Evolutionary conservation across 2,888 invertebrate species (phyloP).

Genomic region (Spisula solida): DNA sequence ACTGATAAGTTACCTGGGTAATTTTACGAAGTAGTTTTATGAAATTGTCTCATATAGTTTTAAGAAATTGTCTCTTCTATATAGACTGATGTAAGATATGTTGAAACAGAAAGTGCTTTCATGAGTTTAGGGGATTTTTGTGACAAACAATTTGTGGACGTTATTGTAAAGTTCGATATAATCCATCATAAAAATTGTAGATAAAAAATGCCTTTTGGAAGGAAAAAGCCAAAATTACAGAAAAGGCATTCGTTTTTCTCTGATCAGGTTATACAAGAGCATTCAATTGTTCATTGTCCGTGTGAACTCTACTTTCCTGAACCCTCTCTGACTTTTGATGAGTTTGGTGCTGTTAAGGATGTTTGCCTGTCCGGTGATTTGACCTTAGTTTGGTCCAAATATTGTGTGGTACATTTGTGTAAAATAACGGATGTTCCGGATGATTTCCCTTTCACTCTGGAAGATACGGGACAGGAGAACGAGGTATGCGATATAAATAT

Average conservation of each 20-base stretch:
- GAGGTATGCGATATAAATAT: slow-evolving; percentile 45
- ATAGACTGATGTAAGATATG: too few species aligned
- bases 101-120: too few species aligned
- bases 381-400: slow-evolving; percentile 47
- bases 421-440: slow-evolving; percentile 37
- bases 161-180: too few species aligned
- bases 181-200: too few species aligned
- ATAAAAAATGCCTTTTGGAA: slow-evolving; percentile 7
- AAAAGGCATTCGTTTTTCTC: slow-evolving; percentile 54
- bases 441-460: slow-evolving; percentile 35
- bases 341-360: slow-evolving; percentile 51
- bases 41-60: too few species aligned
- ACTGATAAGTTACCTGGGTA: too few species aligned
- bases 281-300: slow-evolving; percentile 49
- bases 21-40: too few species aligned
- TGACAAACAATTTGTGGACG: too few species aligned
- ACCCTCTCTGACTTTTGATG: slow-evolving; percentile 54
- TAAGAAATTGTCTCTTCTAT: too few species aligned
- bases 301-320: slow-evolving; percentile 64
- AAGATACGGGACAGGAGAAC: slow-evolving; percentile 60
- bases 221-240: not conserved
- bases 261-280: slow-evolving; percentile 55
- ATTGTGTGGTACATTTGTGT: slow-evolving; percentile 64
- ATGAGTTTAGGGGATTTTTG: too few species aligned
- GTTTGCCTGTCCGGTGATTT: slow-evolving; percentile 48